A percentile compares a stretch with the other conserved stretches of the same genome.
Conservation (phyloP, 2,888 invertebrate species). For the Lamproptera curius region DNA sequence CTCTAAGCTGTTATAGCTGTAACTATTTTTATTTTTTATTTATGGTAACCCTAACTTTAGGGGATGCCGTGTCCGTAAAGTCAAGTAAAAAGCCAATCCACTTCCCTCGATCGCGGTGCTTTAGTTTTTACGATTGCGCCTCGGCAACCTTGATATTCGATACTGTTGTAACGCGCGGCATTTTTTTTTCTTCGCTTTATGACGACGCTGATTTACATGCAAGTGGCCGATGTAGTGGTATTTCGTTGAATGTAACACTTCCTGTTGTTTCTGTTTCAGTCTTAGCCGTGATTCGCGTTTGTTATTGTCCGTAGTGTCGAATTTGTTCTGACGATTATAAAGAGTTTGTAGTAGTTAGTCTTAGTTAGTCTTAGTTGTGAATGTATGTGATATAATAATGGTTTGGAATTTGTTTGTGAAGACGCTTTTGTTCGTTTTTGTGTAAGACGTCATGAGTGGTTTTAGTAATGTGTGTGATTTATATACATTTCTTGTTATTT, state of each 20-base stretch:
- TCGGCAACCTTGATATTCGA: conserved; percentile 20
- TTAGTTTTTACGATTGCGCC: conserved; percentile 18
- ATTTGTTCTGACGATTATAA: too few relatives aligned
- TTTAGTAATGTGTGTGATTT: too few relatives aligned
- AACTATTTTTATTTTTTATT: not conserved
- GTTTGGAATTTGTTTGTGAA: too few relatives aligned
- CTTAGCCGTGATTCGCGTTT: too few relatives aligned
- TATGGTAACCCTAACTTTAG: conserved; percentile 4
- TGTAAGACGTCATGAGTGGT: too few relatives aligned
- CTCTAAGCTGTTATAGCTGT: not conserved
- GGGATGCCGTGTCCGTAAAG: conserved; percentile 33
- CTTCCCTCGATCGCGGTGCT: conserved; percentile 8
- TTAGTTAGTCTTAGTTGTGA: too few relatives aligned
- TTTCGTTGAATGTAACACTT: conserved; percentile 1
- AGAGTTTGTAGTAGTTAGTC: too few relatives aligned
- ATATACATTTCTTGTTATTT: too few relatives aligned
- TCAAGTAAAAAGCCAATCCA: conserved; percentile 10
- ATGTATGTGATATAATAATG: too few relatives aligned
- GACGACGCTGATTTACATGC: conserved; percentile 11
- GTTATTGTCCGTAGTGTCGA: too few relatives aligned
- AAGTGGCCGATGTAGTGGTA: not conserved
- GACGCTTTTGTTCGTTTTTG: too few relatives aligned
- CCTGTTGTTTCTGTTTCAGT: conserved; percentile 2
- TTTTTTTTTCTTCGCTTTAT: too few relatives aligned
- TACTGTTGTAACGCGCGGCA: conserved; percentile 14